Conservation (phyloP, 2,888 invertebrate species). For the Noctuana brunneofusca region DNA sequence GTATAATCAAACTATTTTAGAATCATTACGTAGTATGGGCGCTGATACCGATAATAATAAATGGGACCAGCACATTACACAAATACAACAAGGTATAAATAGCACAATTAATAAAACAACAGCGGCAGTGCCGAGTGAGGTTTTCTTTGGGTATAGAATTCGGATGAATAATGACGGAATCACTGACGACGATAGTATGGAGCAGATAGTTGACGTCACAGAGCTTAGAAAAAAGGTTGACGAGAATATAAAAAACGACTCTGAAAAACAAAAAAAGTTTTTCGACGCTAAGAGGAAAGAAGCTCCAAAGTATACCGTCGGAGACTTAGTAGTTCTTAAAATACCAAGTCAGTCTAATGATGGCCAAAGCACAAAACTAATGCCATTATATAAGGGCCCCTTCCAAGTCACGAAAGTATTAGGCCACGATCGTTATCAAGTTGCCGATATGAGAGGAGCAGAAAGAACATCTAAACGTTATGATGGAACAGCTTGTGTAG, state of each 20-base stretch:
- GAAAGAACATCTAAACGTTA: slow-evolving; percentile 38
- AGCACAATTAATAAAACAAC: slow-evolving; percentile 40
- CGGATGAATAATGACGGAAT: slow-evolving; percentile 34
- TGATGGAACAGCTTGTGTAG: slow-evolving; percentile 35
- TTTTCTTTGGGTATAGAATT: slow-evolving; percentile 40
- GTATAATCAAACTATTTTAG: slow-evolving; percentile 41
- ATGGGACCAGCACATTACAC: slow-evolving; percentile 38
- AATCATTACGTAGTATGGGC: slow-evolving; percentile 38
- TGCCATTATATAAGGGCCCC: slow-evolving; percentile 42
- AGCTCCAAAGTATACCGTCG: slow-evolving; percentile 35
- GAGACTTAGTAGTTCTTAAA: slow-evolving; percentile 42
- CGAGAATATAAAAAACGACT: slow-evolving; percentile 37
- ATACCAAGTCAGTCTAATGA: slow-evolving; percentile 41
- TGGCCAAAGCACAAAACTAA: slow-evolving; percentile 42
- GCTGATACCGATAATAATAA: slow-evolving; percentile 40
- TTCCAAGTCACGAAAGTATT: slow-evolving; percentile 40
- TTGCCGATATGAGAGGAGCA: slow-evolving; percentile 40
- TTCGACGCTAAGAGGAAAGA: slow-evolving; percentile 40
- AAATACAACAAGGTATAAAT: slow-evolving; percentile 43
- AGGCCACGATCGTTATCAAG: slow-evolving; percentile 41
- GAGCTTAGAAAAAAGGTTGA: slow-evolving; percentile 36
- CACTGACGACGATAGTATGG: slow-evolving; percentile 18
- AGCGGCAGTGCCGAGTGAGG: slow-evolving; percentile 38
- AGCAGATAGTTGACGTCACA: slow-evolving; percentile 34
- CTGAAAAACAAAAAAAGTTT: slow-evolving; percentile 36